A percentile compares a stretch with the other conserved stretches of the same genome.
These are phyloP conservation scores for Charina bottae DNA, from an alignment of 2,113 vertebrate species.

Conservation along the genomic window DNA sequence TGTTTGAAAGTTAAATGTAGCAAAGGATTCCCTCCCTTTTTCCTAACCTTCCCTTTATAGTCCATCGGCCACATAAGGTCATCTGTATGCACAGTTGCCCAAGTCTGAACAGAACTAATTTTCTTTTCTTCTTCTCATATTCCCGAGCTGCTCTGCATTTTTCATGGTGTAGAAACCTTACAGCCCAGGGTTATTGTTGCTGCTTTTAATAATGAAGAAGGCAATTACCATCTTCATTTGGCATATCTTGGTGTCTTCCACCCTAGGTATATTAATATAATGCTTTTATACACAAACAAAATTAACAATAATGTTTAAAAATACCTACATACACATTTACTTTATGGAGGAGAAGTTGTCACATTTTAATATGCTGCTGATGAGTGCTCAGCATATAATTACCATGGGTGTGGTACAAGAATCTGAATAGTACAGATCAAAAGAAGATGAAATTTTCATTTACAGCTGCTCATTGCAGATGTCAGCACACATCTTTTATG, in stretches of 20 bases:
- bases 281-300: neutral
- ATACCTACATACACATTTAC: neutral
- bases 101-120: neutral
- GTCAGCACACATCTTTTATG: neutral
- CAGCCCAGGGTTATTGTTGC: neutral
- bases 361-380: neutral
- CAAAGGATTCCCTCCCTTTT: neutral
- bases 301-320: constrained; percentile 3
- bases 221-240: neutral
- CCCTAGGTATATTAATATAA: neutral
- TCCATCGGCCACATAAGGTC: neutral
- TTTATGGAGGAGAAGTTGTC: neutral
- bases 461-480: constrained; percentile 9
- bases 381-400: neutral
- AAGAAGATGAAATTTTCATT: constrained; percentile 31
- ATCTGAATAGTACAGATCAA: neutral
- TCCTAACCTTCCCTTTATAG: neutral
- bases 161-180: neutral
- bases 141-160: neutral
- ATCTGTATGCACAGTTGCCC: neutral
- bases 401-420: neutral
- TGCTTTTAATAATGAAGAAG: neutral
- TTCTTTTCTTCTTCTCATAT: neutral
- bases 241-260: neutral
- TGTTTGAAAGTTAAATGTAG: neutral